Evolutionary conservation across 2,888 invertebrate genomes (phyloP), one percentile per base, ranked within the genome.

Genomic region (Merodon equestris): DNA sequence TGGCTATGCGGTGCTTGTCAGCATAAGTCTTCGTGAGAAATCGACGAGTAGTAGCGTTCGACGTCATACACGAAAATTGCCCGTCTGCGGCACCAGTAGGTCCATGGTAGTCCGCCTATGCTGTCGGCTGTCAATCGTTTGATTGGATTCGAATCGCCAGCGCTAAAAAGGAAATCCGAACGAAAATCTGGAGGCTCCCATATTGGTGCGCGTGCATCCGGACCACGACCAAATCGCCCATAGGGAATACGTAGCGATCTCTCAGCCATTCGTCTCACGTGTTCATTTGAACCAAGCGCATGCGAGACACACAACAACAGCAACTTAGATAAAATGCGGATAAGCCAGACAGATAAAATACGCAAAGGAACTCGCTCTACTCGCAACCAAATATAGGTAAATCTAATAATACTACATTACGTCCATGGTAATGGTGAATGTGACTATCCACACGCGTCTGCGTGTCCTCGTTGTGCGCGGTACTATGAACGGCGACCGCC

Each of bases 381-480:
- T 4, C 51, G 51, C 54, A 72, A 68, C 77, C 77, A 72, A 77
- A 77, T 77, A 72, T 77, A 77, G 77, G 77, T 77, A 77, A 77
- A 72, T 77, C 77, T 77, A 77, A 72, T 71, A 76, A 71, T 71
- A 76, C 71, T 34, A 47, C 61, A n/a, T n/a, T n/a, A n/a, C n/a
- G 66, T 14, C 53, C 45, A 53, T 58, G 72, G 77, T 63, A 77
- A 77, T 27, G 27, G 3, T 27, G 7, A 27, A 27, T 27, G 58
- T 72, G 61, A 57, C 63, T 72, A 77, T 72, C 51, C 50, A 36
- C 57, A 12, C 40, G 58, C 27, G 67, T 72, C 77, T 75, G 70
- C 61, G 67, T 53, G 66, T 72, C 72, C 67, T 77, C 66, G 36
- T 63, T 57, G 63, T 5, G 60, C 9, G 15, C 56, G n/a, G 14